Base-by-base conservation (phyloP, 2,797 vertebrate species). In the Uromys caudimaculatus region DNA sequence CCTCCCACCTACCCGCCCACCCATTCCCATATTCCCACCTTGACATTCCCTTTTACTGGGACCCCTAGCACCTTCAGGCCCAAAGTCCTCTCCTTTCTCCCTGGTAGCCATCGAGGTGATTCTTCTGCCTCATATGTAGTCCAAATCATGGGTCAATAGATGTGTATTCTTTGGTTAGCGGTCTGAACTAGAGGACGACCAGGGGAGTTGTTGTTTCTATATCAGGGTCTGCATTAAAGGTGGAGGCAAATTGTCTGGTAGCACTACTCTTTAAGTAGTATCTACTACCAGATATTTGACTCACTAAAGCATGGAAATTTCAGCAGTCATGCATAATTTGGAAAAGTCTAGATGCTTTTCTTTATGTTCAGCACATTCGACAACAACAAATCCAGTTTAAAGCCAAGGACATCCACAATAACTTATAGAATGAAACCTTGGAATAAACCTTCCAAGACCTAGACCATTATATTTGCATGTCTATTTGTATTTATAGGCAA, bases 401-500 rank as follows among this genome's bases (percentile, higher is more conserved):
- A 47, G 4, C 88, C 38, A 77, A 2, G 29, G 86, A 5, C 52
- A 14, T 82, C 54, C 85, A 73, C 69, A 89, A 7, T 47, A 62
- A 76, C 9, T 82, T 24, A 56, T 2, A 79, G 0, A 21, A 10
- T 13, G 64, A 58, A 35, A 58, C 32, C 54, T 92, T 54, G 3
- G 0, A 71, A 67, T 83, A 13, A 24, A 32, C 10, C 19, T 27
- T 27, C 13, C 75, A 17, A 87, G 6, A 81, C 90, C 1, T 91
- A n/a, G 85, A 8, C 19, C 67, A 69, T 32, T 89, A 16, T 83
- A 79, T 64, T 87, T 38, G 9, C 71, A 1, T 44, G 78, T 92
- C 83, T 14, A 27, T 87, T 89, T 79, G 56, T 75, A 1, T 52
- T 89, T 90, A 77, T 95, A 82, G 95, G 16, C 52, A 93, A 92